phyloP scores from a whole-genome alignment of 35 echinoderm and acorn worm species.

The Anneissia japonica region DNA sequence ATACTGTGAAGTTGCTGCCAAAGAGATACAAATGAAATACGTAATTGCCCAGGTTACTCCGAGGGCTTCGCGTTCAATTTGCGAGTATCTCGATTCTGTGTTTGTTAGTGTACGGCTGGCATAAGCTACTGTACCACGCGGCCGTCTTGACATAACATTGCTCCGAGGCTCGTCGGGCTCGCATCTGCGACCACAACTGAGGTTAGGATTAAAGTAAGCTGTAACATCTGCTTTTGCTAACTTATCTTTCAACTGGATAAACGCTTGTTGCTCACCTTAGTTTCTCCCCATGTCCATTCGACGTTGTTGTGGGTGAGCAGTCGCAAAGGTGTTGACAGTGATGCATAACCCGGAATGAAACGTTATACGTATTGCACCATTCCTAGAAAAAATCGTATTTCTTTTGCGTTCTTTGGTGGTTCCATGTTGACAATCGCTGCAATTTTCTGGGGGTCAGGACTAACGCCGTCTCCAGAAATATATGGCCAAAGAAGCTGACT shows the following conservation, averaged over 20 bases:
- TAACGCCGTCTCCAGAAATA: neutral
- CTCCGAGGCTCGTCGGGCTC: neutral
- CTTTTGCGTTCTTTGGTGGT: slow-evolving; percentile 22
- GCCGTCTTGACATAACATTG: neutral
- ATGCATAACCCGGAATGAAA: slow-evolving; percentile 20
- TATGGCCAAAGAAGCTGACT: too few relatives aligned
- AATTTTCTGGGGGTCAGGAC: slow-evolving; percentile 20
- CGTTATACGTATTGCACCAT: slow-evolving; percentile 36
- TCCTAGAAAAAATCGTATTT: slow-evolving; percentile 36
- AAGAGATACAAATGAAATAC: too few relatives aligned
- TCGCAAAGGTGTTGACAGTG: slow-evolving; percentile 7
- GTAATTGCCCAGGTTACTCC: slow-evolving; percentile 22
- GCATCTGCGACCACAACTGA: neutral
- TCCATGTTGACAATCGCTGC: neutral
- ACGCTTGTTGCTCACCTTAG: slow-evolving; percentile 12
- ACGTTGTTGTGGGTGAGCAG: slow-evolving; percentile 10
- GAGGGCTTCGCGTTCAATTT: slow-evolving; percentile 41
- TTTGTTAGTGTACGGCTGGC: slow-evolving; percentile 25
- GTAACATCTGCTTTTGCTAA: slow-evolving; percentile 17
- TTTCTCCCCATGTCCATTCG: slow-evolving; percentile 38
- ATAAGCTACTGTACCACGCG: neutral
- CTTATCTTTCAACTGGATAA: slow-evolving; percentile 24
- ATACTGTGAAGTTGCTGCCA: too few relatives aligned
- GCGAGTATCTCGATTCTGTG: slow-evolving; percentile 41
- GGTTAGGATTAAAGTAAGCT: slow-evolving; percentile 27